Evolutionary conservation across 2,797 vertebrate genomes (phyloP), one percentile per base, ranked within the genome.

Genomic region (Agapornis canus): DNA sequence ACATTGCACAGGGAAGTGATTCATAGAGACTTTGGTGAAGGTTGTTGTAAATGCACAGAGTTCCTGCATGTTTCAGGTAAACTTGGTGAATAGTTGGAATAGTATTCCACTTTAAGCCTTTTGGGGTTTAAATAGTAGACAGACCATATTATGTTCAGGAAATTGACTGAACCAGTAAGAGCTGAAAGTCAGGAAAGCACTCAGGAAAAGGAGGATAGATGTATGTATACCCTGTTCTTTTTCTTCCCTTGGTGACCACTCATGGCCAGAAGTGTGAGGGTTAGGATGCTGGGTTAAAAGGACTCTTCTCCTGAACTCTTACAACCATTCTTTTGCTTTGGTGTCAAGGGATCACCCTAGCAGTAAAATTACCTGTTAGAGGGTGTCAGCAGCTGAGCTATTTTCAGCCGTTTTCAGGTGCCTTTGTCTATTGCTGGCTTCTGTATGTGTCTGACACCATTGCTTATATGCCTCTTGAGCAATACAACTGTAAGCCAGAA

Each of bases 221-320:
- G 11, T 29, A 10, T 23, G 7, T 11, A 51, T 65, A 20, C 4
- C 18, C 10, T 25, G 7, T 20, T 86, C 5, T 70, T 82, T 61
- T 82, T 22, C 19, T 81, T 92, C 51, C 32, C 17, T 51, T 73
- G 29, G 22, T 59, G 23, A 26, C 43, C n/a, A 13, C 20, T 65
- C 0, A 0, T 25, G 25, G 16, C 26, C 4, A 0, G 32, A 52
- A 82, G 5, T 17, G 7, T 52, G 42, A 57, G 35, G 42, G 27
- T 42, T 70, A 66, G 43, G 57, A 60, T 86, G 29, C 10, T 54
- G 61, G 32, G 69, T 88, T 86, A 66, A 59, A 70, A 1, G 0
- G 35, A 66, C n/a, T 25, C 39, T 79, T 26, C 13, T 9, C 56
- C 31, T 73, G 48, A 83, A 77, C 5, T n/a, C 39, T 60, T 22